These are phyloP conservation scores for Melitaea athalia DNA, from an alignment of 2,888 invertebrate species.

Conservation along the genomic window DNA sequence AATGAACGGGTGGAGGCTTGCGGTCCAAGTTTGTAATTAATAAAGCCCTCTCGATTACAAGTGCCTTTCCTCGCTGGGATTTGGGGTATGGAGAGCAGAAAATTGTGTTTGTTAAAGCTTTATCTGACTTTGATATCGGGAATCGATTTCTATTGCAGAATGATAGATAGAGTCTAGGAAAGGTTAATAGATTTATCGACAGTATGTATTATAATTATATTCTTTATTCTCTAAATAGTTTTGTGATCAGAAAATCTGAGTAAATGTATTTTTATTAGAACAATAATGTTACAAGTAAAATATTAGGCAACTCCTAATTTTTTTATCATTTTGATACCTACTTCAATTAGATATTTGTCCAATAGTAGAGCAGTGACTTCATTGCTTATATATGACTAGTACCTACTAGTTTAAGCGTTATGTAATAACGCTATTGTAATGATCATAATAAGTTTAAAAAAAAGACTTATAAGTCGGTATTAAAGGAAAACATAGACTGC, in stretches of 20 bases:
- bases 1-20: slow-evolving; percentile 52
- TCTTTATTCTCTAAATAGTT: too few relatives aligned
- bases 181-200: not conserved
- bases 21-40: slow-evolving; percentile 81
- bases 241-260: too few relatives aligned
- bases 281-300: too few relatives aligned
- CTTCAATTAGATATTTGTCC: too few relatives aligned
- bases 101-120: slow-evolving; percentile 29
- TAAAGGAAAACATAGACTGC: not conserved
- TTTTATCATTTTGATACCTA: too few relatives aligned
- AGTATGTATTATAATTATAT: too few relatives aligned
- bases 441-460: not conserved
- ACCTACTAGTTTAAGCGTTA: too few relatives aligned
- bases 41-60: slow-evolving; percentile 81
- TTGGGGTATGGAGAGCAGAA: slow-evolving; percentile 33
- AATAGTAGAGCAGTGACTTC: too few relatives aligned
- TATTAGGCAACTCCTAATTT: too few relatives aligned
- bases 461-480: not conserved
- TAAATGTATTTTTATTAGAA: too few relatives aligned
- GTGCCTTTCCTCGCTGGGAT: slow-evolving; percentile 73
- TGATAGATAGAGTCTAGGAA: not conserved
- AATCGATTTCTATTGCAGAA: slow-evolving; percentile 9
- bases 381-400: too few relatives aligned
- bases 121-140: slow-evolving; percentile 29
- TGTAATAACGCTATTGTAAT: too few relatives aligned